Evolutionary conservation across 2,113 vertebrate genomes (phyloP).

Genomic region (Lophotis ruficrista): DNA sequence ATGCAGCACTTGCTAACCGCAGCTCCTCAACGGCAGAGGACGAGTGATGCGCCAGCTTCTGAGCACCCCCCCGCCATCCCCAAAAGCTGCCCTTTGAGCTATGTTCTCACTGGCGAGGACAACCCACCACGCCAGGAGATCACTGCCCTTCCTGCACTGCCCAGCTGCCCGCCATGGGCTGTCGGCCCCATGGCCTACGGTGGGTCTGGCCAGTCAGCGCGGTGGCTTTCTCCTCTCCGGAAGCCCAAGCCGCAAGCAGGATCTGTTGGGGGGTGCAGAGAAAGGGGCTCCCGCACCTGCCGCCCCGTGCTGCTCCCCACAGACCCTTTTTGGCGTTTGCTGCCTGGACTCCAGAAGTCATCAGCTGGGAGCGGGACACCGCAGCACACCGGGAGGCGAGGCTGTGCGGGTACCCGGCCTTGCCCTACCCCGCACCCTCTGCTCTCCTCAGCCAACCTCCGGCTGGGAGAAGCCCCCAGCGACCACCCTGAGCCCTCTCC

Average conservation of each 20-base stretch:
- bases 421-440: not conserved
- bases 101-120: not conserved
- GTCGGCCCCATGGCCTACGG: not conserved
- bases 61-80: not conserved
- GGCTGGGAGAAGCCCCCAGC: not conserved
- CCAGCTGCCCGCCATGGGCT: not conserved
- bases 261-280: not conserved
- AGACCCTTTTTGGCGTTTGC: not conserved
- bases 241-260: not conserved
- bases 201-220: not conserved
- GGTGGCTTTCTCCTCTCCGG: not conserved
- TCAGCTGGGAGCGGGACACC: not conserved
- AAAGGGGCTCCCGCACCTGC: not conserved
- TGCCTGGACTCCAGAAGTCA: not conserved
- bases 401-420: not conserved
- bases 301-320: not conserved
- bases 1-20: constrained; percentile 32
- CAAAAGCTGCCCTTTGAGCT: not conserved
- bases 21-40: constrained; percentile 7
- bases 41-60: not conserved
- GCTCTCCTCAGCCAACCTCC: not conserved
- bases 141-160: not conserved
- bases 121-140: not conserved
- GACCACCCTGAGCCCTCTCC: not conserved
- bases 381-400: not conserved